phyloP scores from a whole-genome alignment of 2,888 invertebrate species.

The Crioceris asparagi region DNA sequence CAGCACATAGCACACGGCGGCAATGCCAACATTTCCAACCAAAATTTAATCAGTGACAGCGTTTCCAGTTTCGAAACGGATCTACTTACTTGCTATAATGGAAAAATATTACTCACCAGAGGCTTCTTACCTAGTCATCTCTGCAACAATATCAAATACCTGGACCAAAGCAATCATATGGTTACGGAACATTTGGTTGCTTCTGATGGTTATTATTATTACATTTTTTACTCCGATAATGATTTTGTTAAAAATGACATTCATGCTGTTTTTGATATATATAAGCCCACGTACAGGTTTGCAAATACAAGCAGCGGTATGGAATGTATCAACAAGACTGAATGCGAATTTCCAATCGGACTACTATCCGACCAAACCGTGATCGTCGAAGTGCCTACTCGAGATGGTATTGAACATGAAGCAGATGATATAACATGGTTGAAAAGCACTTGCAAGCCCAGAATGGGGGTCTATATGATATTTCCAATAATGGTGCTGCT shows the following conservation, averaged over 20 bases:
- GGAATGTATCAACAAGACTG: constrained; percentile 64
- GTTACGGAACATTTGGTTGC: constrained; percentile 59
- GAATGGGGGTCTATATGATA: constrained; percentile 67
- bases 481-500: constrained; percentile 70
- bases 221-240: constrained; percentile 82
- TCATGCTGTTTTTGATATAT: constrained; percentile 74
- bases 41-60: constrained; percentile 52
- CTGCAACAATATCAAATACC: constrained; percentile 58
- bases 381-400: constrained; percentile 74
- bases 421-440: constrained; percentile 61
- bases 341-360: constrained; percentile 62
- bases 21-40: constrained; percentile 50
- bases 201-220: constrained; percentile 76
- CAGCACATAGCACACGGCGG: constrained; percentile 69
- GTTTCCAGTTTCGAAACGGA: constrained; percentile 77
- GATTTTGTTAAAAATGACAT: constrained; percentile 69
- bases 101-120: constrained; percentile 61
- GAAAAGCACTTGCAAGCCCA: constrained; percentile 67
- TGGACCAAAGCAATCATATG: constrained; percentile 59
- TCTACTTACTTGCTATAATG: constrained; percentile 63
- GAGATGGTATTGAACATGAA: constrained; percentile 68
- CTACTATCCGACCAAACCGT: constrained; percentile 69
- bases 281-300: constrained; percentile 73
- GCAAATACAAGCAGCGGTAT: constrained; percentile 54
- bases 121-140: constrained; percentile 57